Percentiles rank a stretch among this genome's conserved stretches.
Evolutionary conservation across 2,888 invertebrate species (phyloP).

Genomic region (Agapetus fuscipes): DNA sequence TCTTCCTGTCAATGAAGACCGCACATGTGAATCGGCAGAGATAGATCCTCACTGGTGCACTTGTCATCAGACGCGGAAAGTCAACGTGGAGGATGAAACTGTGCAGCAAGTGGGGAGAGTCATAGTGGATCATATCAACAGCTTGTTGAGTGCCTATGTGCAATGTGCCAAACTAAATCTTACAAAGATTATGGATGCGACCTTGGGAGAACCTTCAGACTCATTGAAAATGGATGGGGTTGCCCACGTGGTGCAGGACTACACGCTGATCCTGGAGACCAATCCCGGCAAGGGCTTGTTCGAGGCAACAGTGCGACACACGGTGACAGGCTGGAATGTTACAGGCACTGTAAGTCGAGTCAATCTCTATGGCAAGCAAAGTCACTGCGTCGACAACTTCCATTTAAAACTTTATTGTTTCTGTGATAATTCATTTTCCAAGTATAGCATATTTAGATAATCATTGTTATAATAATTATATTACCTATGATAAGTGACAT

Average conservation of each 20-base stretch:
- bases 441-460: not conserved
- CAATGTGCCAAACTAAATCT: slow-evolving; percentile 59
- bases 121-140: slow-evolving; percentile 57
- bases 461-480: not conserved
- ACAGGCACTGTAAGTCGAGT: slow-evolving; percentile 68
- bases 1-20: slow-evolving; percentile 53
- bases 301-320: slow-evolving; percentile 62
- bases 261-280: slow-evolving; percentile 53
- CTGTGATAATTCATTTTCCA: slow-evolving; percentile 33
- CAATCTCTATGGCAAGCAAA: slow-evolving; percentile 73
- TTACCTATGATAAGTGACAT: not conserved
- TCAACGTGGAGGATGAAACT: slow-evolving; percentile 41
- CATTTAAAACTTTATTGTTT: slow-evolving; percentile 70
- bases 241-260: slow-evolving; percentile 46
- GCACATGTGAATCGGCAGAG: slow-evolving; percentile 68
- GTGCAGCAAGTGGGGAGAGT: slow-evolving; percentile 51
- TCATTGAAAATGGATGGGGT: slow-evolving; percentile 28
- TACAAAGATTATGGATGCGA: slow-evolving; percentile 53
- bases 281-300: slow-evolving; percentile 63
- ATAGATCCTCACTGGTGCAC: slow-evolving; percentile 85
- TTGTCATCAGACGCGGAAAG: slow-evolving; percentile 58
- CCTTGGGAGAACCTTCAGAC: slow-evolving; percentile 45
- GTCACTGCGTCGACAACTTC: slow-evolving; percentile 65
- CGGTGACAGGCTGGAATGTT: slow-evolving; percentile 35
- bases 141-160: slow-evolving; percentile 45